These are phyloP conservation scores for Zoanthus gigantus DNA, from an alignment of 92 coral and sea anemone genomes.

Conservation along the genomic window DNA sequence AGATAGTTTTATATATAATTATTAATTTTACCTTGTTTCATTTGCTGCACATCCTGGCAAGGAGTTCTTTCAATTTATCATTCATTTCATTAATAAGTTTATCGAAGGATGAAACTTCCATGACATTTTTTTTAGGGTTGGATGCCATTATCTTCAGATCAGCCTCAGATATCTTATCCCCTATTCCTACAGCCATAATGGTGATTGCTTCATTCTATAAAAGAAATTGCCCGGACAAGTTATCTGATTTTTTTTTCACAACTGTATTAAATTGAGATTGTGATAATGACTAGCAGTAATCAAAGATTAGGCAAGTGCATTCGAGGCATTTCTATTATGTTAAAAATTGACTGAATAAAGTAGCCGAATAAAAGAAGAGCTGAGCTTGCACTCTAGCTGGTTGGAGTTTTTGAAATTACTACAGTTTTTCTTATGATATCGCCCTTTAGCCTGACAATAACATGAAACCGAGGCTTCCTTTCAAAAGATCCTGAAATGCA, in stretches of 20 bases:
- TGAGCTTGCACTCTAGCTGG: no score
- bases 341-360: no score
- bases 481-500: no score
- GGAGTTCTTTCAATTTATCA: not conserved
- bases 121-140: not conserved
- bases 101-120: not conserved
- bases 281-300: no score
- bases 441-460: no score
- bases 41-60: not conserved
- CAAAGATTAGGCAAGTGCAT: no score
- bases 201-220: not conserved
- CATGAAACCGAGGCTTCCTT: no score
- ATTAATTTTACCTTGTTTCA: not conserved
- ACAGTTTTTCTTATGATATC: no score
- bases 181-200: constrained; percentile 1
- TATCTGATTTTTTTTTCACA: not conserved
- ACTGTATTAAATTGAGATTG: not conserved
- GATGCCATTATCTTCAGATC: not conserved
- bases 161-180: not conserved
- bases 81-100: not conserved
- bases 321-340: no score
- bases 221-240: not conserved
- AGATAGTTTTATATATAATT: not conserved
- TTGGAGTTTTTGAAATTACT: no score
- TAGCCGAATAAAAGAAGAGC: no score